Percentiles rank a stretch among this genome's conserved stretches.
phyloP scores from a whole-genome alignment of 2,113 vertebrate genomes.

The Lethenteron reissneri region DNA sequence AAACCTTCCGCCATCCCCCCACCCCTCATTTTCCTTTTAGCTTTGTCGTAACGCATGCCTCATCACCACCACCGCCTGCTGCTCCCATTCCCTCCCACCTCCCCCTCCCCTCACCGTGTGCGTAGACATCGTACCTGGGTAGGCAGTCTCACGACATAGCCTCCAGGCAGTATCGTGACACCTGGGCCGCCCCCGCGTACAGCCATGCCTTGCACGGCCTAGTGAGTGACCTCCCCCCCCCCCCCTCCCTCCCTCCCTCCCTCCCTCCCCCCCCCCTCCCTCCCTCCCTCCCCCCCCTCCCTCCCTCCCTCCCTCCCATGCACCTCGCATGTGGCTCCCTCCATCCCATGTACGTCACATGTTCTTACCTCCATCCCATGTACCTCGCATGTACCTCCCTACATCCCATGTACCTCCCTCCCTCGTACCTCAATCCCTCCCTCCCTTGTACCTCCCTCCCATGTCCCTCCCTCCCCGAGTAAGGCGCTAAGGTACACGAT shows the following conservation, averaged over 20 bases:
- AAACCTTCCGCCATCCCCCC: too few relatives aligned
- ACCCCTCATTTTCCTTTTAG: too few relatives aligned
- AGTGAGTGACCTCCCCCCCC: background rate
- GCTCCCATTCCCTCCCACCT: background rate
- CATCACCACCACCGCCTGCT: background rate
- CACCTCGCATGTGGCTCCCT: too few relatives aligned
- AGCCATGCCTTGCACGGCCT: background rate
- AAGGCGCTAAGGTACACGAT: too few relatives aligned
- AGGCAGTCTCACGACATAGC: slow-evolving; percentile 1
- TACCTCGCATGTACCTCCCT: too few relatives aligned
- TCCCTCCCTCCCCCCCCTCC: background rate
- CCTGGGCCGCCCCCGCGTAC: background rate
- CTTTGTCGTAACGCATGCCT: too few relatives aligned
- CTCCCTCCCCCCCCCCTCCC: background rate
- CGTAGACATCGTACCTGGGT: background rate
- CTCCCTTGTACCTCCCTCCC: too few relatives aligned
- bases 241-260: background rate
- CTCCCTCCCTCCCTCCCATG: background rate
- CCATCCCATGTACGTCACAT: too few relatives aligned
- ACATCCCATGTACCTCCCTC: too few relatives aligned
- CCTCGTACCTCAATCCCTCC: too few relatives aligned
- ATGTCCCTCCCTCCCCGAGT: too few relatives aligned
- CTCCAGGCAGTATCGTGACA: slow-evolving; percentile 2
- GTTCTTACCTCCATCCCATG: too few relatives aligned
- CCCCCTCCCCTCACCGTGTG: background rate